These are phyloP conservation scores for Mastomys natalensis DNA, from an alignment of 2,113 vertebrate genomes.

Conservation along the genomic window DNA sequence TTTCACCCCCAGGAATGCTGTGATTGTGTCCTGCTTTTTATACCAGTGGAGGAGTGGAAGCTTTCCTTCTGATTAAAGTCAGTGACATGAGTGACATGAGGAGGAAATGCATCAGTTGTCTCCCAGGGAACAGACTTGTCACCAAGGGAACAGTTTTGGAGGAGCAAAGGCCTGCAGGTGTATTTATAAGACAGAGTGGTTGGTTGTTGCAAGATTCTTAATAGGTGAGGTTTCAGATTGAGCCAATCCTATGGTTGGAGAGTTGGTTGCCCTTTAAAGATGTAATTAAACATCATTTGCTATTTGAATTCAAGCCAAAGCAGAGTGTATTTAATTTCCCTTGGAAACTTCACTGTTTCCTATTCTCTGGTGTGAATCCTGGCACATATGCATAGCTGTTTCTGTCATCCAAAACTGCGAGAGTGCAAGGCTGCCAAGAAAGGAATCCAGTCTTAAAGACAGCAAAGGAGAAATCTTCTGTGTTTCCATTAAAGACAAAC, in stretches of 20 bases:
- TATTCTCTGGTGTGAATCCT: not conserved
- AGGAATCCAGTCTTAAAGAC: not conserved
- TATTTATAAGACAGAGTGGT: conserved; percentile 12
- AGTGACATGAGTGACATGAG: conserved; percentile 26
- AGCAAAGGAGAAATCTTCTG: not conserved
- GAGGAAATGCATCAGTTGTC: conserved; percentile 50
- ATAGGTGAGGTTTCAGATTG: not conserved
- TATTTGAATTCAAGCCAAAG: conserved; percentile 33
- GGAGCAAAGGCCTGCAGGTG: conserved; percentile 32
- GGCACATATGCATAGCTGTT: not conserved
- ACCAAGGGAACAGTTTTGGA: conserved; percentile 63
- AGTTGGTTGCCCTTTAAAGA: conserved; percentile 19
- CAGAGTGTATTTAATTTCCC: conserved; percentile 13
- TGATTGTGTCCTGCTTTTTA: conserved; percentile 7
- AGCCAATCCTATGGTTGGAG: not conserved
- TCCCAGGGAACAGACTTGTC: conserved; percentile 59
- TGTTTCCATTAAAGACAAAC: conserved; percentile 27
- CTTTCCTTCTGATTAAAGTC: conserved; percentile 58
- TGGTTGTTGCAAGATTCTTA: conserved; percentile 39
- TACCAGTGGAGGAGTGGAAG: not conserved
- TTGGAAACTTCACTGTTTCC: conserved; percentile 22
- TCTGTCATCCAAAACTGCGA: not conserved
- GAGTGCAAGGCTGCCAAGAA: not conserved
- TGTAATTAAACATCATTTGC: conserved; percentile 30
- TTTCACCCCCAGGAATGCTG: not conserved